These are phyloP conservation scores for Leptatherina wallacei DNA, from an alignment of 2,797 vertebrate species.

Conservation along the genomic window DNA sequence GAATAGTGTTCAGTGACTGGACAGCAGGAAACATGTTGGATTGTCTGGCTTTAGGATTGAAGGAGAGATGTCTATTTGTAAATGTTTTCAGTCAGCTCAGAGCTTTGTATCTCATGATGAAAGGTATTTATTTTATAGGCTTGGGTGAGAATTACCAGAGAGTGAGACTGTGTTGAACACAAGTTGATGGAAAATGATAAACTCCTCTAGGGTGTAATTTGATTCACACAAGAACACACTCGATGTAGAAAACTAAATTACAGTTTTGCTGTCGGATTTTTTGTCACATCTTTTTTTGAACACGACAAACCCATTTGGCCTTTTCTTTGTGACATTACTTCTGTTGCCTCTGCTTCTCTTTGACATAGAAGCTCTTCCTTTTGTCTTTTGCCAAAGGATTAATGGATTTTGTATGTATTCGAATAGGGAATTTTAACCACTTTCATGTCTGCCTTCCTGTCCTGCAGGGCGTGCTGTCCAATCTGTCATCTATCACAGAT, in stretches of 20 bases:
- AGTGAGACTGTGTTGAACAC: background rate
- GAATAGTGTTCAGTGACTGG: background rate
- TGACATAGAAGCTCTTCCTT: slow-evolving; percentile 6
- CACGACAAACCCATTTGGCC: slow-evolving; percentile 1
- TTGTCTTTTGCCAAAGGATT: background rate
- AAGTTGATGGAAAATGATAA: background rate
- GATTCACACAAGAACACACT: background rate
- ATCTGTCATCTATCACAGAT: slow-evolving; percentile 92
- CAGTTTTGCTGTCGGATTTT: slow-evolving; percentile 9
- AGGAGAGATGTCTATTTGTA: slow-evolving; percentile 27
- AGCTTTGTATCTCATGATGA: slow-evolving; percentile 26
- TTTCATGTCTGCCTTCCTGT: slow-evolving; percentile 36
- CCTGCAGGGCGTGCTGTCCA: slow-evolving; percentile 90
- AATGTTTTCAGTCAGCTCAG: slow-evolving; percentile 19
- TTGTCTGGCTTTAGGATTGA: slow-evolving; percentile 17
- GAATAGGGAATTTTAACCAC: slow-evolving; percentile 24
- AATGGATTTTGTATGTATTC: slow-evolving; percentile 7
- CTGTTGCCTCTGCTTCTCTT: slow-evolving; percentile 23
- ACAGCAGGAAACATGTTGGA: slow-evolving; percentile 45
- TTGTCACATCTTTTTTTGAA: slow-evolving; percentile 8
- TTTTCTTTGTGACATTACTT: slow-evolving; percentile 19
- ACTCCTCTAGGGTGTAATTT: background rate
- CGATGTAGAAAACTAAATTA: background rate
- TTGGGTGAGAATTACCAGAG: background rate
- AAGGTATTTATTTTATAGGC: background rate